phyloP scores from a whole-genome alignment of 1,140 invertebrate genomes.

The Calephelis virginiensis region DNA sequence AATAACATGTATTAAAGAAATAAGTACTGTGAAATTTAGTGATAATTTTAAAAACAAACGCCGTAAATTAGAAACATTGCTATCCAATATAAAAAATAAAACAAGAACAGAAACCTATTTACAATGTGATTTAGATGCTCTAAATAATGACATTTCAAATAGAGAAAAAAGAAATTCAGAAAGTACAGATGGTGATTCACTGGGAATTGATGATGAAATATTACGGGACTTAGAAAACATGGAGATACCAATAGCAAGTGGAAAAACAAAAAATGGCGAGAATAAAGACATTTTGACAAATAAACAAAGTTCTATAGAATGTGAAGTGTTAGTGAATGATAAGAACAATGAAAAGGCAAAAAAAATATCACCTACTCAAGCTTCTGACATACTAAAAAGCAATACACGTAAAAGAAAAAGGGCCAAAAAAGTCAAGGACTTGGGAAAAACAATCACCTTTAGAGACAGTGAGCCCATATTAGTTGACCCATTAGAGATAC shows the following conservation, averaged over 20 bases:
- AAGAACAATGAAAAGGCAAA: no score
- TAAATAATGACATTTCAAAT: constrained; percentile 3
- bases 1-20: constrained; percentile 20
- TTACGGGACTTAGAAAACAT: constrained; percentile 51
- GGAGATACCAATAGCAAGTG: constrained; percentile 46
- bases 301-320: not conserved
- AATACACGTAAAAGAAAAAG: constrained; percentile 13
- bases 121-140: constrained; percentile 5
- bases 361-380: no score
- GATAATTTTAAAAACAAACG: constrained; percentile 44
- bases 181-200: constrained; percentile 34
- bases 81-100: constrained; percentile 49
- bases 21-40: constrained; percentile 29
- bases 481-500: no score
- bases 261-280: not conserved
- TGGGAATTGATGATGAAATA: constrained; percentile 44
- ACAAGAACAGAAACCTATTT: constrained; percentile 6
- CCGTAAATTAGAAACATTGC: constrained; percentile 46
- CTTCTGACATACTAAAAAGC: no score
- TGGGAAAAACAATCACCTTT: no score
- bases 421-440: not conserved
- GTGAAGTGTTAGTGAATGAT: not conserved
- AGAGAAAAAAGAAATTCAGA: constrained; percentile 29
- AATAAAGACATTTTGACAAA: not conserved
- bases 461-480: no score